Evolutionary conservation across 1,140 invertebrate species (phyloP).

Genomic region (Cyclina sinensis): DNA sequence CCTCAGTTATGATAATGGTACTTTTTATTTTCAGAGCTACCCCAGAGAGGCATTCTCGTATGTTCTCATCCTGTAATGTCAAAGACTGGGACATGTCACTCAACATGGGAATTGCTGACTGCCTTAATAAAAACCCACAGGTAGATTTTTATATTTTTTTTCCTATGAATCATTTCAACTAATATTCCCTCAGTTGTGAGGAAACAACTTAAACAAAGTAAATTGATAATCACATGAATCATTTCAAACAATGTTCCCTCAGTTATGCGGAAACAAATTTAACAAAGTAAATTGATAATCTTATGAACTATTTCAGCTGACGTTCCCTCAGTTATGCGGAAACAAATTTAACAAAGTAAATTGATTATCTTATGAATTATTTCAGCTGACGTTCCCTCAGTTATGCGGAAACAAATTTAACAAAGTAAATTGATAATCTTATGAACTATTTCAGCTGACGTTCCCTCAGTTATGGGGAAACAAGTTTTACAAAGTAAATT

Average conservation of each 20-base stretch:
- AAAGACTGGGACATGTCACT: conserved; percentile 61
- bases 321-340: no score
- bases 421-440: no score
- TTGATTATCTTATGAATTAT: not conserved
- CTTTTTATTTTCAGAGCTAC: conserved; percentile 67
- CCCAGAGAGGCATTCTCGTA: conserved; percentile 77
- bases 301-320: no score
- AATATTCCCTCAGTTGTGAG: no score
- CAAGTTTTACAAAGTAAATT: no score
- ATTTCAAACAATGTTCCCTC: not conserved
- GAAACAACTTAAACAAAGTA: no score
- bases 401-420: not conserved
- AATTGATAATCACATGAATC: not conserved
- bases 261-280: not conserved
- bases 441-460: not conserved
- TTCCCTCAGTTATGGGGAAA: not conserved
- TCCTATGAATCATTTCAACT: no score
- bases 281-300: no score
- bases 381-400: not conserved
- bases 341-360: no score
- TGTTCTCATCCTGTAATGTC: conserved; percentile 82
- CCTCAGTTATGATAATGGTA: no score
- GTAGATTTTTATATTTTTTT: conserved; percentile 6
- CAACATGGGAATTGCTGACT: conserved; percentile 80
- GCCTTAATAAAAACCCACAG: conserved; percentile 70